These are phyloP conservation scores for Cydia pomonella DNA, from an alignment of 1,140 invertebrate genomes.

Conservation along the genomic window DNA sequence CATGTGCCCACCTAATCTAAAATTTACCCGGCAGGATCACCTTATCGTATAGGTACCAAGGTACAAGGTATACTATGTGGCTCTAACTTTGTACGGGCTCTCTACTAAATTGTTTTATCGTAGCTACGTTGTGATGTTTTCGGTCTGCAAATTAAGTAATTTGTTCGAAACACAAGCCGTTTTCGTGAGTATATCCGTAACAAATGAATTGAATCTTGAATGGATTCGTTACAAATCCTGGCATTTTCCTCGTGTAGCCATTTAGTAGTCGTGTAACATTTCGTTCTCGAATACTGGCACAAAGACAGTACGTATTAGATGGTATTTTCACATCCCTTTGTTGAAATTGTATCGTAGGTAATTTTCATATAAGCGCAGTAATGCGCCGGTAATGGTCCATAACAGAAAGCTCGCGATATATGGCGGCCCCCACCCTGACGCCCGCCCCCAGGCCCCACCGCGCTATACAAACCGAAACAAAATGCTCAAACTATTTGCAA, in stretches of 20 bases:
- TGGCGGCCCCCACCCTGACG: slow-evolving; percentile 28
- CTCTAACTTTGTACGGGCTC: slow-evolving; percentile 25
- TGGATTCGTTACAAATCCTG: slow-evolving; percentile 18
- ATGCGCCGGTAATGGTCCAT: slow-evolving; percentile 56
- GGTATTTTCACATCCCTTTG: slow-evolving; percentile 45
- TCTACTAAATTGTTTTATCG: slow-evolving; percentile 22
- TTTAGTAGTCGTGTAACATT: no score
- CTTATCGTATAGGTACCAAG: slow-evolving; percentile 20
- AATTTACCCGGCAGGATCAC: slow-evolving; percentile 23
- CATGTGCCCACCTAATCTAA: slow-evolving; percentile 27
- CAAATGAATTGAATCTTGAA: slow-evolving; percentile 31
- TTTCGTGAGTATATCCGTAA: background rate
- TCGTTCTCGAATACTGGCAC: slow-evolving; percentile 14
- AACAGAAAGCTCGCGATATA: slow-evolving; percentile 54
- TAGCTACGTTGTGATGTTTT: slow-evolving; percentile 2
- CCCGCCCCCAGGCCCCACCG: slow-evolving; percentile 14
- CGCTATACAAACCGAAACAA: slow-evolving; percentile 45
- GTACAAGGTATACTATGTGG: background rate
- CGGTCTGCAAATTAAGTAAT: slow-evolving; percentile 24
- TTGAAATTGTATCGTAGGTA: slow-evolving; percentile 53
- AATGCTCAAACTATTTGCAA: slow-evolving; percentile 49
- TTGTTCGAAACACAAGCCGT: background rate
- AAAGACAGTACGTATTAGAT: slow-evolving; percentile 39
- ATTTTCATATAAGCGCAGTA: slow-evolving; percentile 55
- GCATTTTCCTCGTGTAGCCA: background rate